A percentile compares a stretch with the other conserved stretches of the same genome.
Evolutionary conservation across 2,113 vertebrate genomes (phyloP).

Genomic region (Eurystomus gularis): DNA sequence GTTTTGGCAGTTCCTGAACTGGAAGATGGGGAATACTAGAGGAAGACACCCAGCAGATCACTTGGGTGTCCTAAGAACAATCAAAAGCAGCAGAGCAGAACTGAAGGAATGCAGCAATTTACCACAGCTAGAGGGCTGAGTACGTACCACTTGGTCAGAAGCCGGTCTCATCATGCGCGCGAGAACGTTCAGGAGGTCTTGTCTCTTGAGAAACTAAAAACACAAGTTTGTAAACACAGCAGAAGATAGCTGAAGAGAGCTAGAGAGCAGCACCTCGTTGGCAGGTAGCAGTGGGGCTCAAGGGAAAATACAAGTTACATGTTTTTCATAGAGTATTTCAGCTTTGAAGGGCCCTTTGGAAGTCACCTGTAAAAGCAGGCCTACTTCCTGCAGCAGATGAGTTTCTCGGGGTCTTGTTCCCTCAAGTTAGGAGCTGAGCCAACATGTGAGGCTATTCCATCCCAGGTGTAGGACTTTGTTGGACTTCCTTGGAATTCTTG

Average conservation of each 20-base stretch:
- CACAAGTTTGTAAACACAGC: not conserved
- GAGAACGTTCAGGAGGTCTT: constrained; percentile 94
- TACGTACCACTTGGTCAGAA: constrained; percentile 94
- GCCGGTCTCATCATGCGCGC: constrained; percentile 97
- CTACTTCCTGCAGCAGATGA: not conserved
- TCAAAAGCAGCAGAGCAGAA: not conserved
- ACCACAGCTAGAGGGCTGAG: not conserved
- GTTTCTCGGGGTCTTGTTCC: not conserved
- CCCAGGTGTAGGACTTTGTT: not conserved
- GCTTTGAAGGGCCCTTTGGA: not conserved
- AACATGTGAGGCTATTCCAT: not conserved
- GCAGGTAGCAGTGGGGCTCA: not conserved
- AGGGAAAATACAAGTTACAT: not conserved
- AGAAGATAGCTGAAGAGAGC: not conserved
- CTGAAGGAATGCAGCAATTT: not conserved
- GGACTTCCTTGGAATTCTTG: not conserved
- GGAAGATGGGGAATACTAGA: not conserved
- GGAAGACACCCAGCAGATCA: not conserved
- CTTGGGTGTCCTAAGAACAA: not conserved
- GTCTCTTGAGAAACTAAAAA: constrained; percentile 93
- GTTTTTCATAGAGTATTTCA: not conserved
- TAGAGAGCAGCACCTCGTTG: not conserved
- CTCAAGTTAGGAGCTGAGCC: not conserved
- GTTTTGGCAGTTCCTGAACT: not conserved
- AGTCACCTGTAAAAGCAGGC: not conserved